phyloP scores from a whole-genome alignment of 92 coral and sea anemone genomes.

The Actinernus sp. region DNA sequence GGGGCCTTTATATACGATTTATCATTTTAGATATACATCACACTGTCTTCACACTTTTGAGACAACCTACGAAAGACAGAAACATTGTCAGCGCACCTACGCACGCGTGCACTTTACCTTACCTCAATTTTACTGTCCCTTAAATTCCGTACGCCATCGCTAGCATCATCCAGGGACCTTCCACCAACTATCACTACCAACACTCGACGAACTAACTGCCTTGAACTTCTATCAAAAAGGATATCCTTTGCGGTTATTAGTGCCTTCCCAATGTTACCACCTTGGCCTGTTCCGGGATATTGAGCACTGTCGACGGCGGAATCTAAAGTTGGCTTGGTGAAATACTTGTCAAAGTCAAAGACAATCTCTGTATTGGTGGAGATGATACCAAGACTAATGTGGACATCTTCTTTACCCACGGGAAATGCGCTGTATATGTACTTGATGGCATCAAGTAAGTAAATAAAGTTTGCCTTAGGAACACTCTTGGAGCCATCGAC shows the following conservation, averaged over 20 bases:
- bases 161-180: conserved; percentile 69
- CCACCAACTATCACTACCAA: conserved; percentile 77
- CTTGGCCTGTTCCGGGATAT: conserved; percentile 65
- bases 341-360: conserved; percentile 79
- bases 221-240: conserved; percentile 61
- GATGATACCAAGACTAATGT: conserved; percentile 75
- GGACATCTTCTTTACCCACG: conserved; percentile 69
- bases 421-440: conserved; percentile 85
- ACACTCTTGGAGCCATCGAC: conserved; percentile 83
- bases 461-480: conserved; percentile 66
- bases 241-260: conserved; percentile 61
- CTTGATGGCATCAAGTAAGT: conserved; percentile 71
- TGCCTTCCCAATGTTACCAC: conserved; percentile 73
- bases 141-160: conserved; percentile 47
- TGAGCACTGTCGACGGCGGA: conserved; percentile 63
- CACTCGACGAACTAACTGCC: conserved; percentile 61
- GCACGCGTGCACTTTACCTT: neutral
- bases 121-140: conserved; percentile 76
- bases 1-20: too few species aligned
- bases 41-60: too few species aligned
- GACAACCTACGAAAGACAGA: too few species aligned
- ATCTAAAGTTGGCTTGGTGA: conserved; percentile 63
- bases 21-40: too few species aligned
- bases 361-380: conserved; percentile 66
- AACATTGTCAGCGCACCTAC: too few species aligned